Evolutionary conservation across 2,797 vertebrate genomes (phyloP), one percentile per base, ranked within the genome.

Genomic region (Mus minutoides): DNA sequence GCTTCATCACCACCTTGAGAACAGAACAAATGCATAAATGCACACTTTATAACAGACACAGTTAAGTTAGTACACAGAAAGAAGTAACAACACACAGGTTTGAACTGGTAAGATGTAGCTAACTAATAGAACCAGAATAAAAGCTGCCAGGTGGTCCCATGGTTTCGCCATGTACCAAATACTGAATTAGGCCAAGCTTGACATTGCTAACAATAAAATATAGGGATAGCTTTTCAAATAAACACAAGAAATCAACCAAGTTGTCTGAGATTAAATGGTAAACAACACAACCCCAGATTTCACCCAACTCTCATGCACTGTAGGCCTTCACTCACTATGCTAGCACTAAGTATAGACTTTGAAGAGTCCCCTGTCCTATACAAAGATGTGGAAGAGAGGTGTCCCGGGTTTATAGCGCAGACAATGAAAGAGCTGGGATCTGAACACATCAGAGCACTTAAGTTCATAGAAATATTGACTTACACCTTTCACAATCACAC

Each of bases 1-100:
- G 99, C 97, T 99, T 99, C 99, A 99, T 99, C 97, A 99, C 99
- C 98, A 99, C 99, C 99, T 99, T 98, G 31, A 97, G 94, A 80
- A 98, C 82, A 97, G 96, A 46, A 97, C 1, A 97, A 92, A 98
- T 71, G 62, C 97, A 97, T 97, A 97, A 97, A 16, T 5, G 46
- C 85, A 52, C 97, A 97, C 64, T 97, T 96, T 91, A 97, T 95
- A 91, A 91, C 24, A 88, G 88, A 37, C 21, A 94, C 54, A 86
- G 82, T 46, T 52, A 22, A 64, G 31, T 92, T n/a, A 71, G 31
- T 49, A 87, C 40, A 94, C 31, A 83, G 80, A 13, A 2, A 92
- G 56, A 92, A 88, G 83, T 84, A 43, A 88, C 37, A 95, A 62
- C 22, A 82, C 24, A 82, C 4, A 34, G 58, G 78, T 82, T 49